phyloP scores from a whole-genome alignment of 2,888 invertebrate genomes.

The Tenthredo amoena region DNA sequence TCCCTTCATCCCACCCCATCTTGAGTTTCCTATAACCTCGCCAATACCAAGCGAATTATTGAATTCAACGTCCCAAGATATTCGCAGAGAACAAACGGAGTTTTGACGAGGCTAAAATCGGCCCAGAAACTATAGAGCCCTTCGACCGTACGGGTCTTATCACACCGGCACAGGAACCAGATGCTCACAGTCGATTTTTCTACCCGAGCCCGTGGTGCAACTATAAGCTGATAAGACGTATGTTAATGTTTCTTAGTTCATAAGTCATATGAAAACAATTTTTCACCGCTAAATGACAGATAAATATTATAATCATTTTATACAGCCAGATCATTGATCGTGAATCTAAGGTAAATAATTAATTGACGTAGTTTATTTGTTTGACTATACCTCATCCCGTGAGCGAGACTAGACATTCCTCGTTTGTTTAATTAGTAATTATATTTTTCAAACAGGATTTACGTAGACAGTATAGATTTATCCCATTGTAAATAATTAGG shows the following conservation, averaged over 20 bases:
- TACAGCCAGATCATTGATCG: background rate
- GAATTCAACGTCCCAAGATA: background rate
- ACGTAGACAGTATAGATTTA: background rate
- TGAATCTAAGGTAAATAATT: slow-evolving; percentile 11
- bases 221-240: background rate
- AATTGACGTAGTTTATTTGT: background rate
- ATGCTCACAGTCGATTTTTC: slow-evolving; percentile 4
- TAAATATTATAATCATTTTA: background rate
- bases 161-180: slow-evolving; percentile 10
- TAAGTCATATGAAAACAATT: slow-evolving; percentile 12
- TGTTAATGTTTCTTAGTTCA: background rate
- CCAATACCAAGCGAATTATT: slow-evolving; percentile 27
- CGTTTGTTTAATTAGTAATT: background rate
- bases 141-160: background rate
- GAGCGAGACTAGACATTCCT: background rate
- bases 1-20: background rate
- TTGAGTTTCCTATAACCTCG: background rate
- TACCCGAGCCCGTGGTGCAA: background rate
- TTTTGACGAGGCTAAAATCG: slow-evolving; percentile 8
- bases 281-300: background rate
- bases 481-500: slow-evolving; percentile 5
- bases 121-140: background rate
- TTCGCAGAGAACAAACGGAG: slow-evolving; percentile 4
- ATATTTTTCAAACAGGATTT: background rate
- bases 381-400: background rate